Base-by-base conservation (phyloP, 2,888 invertebrate genomes). In the Ectemnius cavifrons region DNA sequence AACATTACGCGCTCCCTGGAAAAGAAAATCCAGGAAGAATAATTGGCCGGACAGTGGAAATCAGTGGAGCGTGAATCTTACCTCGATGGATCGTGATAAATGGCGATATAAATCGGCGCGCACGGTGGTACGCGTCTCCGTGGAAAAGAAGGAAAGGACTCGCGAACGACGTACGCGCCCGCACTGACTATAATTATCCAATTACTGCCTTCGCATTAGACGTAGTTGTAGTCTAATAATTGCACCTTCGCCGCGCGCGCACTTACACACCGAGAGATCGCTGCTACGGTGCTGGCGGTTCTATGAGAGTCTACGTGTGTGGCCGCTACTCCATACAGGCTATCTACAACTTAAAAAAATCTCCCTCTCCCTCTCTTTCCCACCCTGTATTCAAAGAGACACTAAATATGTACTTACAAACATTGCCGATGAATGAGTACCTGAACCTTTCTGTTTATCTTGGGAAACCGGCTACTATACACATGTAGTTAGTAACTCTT, bases 201-300 rank as follows among this genome's bases (percentile, higher is more conserved):
- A 87, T 87, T 87, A 87, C 83, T 73, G 77, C 72, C 78, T 75
- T 80, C 78, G 74, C 73, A 82, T 86, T 84, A 80, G 79, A 79
- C 77, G 74, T 75, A 79, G 83, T 83, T 79, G 81, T 79, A 82
- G 74, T 83, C 80, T 79, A 83, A 87, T 86, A 84, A 85, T 83
- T 85, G 80, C 79, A 81, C 74, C 77, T 78, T 72, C 67, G 49
- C 70, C 75, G 67, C 69, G 23, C 23, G 23, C 23, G 66, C 67
- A 76, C 37, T 37, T 70, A 73, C 65, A 63, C 45, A 18, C 67
- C 63, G 67, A 83, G 73, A 67, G 61, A 69, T 63, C 77, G 78
- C 68, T 67, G 78, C 78, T 75, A 20, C 18, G 61, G 52, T 16
- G n/a, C 16, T 6, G 37, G 37, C 37, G 5, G 8, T 37, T 37